Percentiles rank a stretch among this genome's conserved stretches.
Conservation (phyloP, 2,888 invertebrate genomes). For the Crossocerus cetratus region DNA sequence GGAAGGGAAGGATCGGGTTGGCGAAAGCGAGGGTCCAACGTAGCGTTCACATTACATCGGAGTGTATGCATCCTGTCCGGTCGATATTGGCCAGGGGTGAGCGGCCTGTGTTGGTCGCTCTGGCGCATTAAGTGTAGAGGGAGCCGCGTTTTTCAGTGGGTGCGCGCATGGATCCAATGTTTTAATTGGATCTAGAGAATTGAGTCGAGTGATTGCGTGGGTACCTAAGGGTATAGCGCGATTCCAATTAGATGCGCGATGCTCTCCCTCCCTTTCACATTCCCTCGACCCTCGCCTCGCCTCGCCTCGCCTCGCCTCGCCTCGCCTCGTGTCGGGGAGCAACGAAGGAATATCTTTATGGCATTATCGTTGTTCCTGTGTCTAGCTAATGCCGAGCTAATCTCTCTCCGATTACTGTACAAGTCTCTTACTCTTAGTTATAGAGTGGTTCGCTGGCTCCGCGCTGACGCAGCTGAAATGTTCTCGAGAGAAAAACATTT, state of each 20-base stretch:
- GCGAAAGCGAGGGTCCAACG: constrained; percentile 19
- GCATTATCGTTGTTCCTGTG: too few relatives aligned
- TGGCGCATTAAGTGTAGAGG: constrained; percentile 22
- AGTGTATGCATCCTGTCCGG: constrained; percentile 41
- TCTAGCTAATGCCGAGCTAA: too few relatives aligned
- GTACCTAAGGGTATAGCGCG: constrained; percentile 7
- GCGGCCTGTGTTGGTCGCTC: constrained; percentile 59
- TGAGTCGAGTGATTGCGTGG: constrained; percentile 18
- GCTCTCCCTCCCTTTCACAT: too few relatives aligned
- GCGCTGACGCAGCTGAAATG: background rate
- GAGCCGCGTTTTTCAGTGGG: constrained; percentile 14
- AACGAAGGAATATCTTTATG: too few relatives aligned
- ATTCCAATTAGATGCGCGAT: constrained; percentile 22
- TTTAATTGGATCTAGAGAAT: constrained; percentile 53
- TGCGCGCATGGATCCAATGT: constrained; percentile 25
- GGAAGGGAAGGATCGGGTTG: constrained; percentile 25
- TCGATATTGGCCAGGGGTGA: constrained; percentile 71
- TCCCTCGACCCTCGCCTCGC: background rate
- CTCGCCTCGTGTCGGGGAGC: background rate
- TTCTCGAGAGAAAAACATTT: constrained; percentile 14
- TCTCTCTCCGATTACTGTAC: background rate
- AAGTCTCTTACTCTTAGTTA: background rate
- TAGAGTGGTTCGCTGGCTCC: background rate
- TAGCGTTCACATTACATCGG: constrained; percentile 1
- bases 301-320: background rate